Percentiles rank a stretch among this genome's conserved stretches.
Evolutionary conservation across 1,140 invertebrate species (phyloP).

Genomic region (Drosophila teissieri): DNA sequence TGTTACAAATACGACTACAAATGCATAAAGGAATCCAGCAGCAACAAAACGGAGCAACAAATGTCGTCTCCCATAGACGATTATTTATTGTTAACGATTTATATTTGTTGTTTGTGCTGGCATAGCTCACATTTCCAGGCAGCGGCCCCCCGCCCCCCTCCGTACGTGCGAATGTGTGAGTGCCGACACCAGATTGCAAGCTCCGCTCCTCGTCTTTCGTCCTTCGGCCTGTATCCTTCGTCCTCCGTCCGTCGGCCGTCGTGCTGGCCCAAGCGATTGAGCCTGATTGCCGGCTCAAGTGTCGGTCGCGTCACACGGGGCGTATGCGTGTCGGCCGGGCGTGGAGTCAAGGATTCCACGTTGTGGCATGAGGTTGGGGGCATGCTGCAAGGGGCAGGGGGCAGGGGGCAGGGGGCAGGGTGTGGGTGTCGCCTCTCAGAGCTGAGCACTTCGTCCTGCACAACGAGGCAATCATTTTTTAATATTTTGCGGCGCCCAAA

Average conservation of each 20-base stretch:
- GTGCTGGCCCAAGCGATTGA: conserved; percentile 70
- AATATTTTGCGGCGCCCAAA: conserved; percentile 16
- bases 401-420: neutral
- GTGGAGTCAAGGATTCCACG: conserved; percentile 11
- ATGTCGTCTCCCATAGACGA: conserved; percentile 69
- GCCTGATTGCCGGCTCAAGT: conserved; percentile 80
- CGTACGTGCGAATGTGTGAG: conserved; percentile 70
- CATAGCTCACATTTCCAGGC: conserved; percentile 72
- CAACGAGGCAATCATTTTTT: conserved; percentile 28
- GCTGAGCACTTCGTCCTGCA: conserved; percentile 28
- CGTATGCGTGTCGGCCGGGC: conserved; percentile 52
- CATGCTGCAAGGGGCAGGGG: neutral
- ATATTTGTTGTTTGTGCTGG: conserved; percentile 65
- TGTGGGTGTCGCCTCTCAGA: conserved; percentile 35
- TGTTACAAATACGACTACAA: conserved; percentile 81
- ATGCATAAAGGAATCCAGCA: conserved; percentile 71
- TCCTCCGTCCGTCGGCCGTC: conserved; percentile 3
- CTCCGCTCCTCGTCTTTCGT: conserved; percentile 18
- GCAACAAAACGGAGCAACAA: conserved; percentile 34
- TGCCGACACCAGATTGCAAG: conserved; percentile 72
- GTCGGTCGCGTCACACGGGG: conserved; percentile 72
- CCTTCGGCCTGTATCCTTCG: neutral
- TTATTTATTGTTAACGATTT: conserved; percentile 83
- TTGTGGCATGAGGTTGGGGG: neutral
- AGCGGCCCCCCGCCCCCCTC: neutral